Evolutionary conservation across 2,797 vertebrate species (phyloP).

Genomic region (Liparis tanakae): DNA sequence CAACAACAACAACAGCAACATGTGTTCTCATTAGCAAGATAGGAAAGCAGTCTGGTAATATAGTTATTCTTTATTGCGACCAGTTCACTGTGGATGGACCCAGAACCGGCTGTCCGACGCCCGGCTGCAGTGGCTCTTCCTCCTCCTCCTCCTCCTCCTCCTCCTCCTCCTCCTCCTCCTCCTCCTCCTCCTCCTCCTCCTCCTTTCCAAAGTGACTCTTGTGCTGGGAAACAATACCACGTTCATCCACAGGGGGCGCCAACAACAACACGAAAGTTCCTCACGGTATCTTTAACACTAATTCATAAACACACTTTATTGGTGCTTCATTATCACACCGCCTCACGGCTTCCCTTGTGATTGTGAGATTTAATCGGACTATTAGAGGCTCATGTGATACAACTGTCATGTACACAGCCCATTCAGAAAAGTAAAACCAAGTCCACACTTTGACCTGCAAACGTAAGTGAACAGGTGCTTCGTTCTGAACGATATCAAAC

Average conservation of each 20-base stretch:
- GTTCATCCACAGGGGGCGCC: background rate
- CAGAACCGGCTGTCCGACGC: too few species aligned
- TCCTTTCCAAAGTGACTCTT: too few species aligned
- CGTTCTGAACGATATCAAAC: background rate
- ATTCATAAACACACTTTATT: background rate
- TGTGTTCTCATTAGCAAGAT: background rate
- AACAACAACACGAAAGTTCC: background rate
- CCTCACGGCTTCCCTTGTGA: background rate
- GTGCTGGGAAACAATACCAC: too few species aligned
- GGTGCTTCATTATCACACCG: background rate
- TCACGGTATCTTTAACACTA: background rate
- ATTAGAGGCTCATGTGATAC: background rate
- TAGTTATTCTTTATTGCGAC: too few species aligned
- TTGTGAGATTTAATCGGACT: background rate
- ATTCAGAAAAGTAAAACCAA: background rate
- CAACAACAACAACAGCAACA: background rate
- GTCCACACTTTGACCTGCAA: background rate
- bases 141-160: too few species aligned
- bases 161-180: too few species aligned
- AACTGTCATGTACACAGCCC: background rate
- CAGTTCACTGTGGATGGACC: too few species aligned
- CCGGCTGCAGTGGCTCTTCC: too few species aligned
- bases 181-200: too few species aligned
- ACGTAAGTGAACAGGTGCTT: background rate
- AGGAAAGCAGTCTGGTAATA: background rate